phyloP scores from a whole-genome alignment of 2,888 invertebrate genomes.

The Caenorhabditis parvicauda region DNA sequence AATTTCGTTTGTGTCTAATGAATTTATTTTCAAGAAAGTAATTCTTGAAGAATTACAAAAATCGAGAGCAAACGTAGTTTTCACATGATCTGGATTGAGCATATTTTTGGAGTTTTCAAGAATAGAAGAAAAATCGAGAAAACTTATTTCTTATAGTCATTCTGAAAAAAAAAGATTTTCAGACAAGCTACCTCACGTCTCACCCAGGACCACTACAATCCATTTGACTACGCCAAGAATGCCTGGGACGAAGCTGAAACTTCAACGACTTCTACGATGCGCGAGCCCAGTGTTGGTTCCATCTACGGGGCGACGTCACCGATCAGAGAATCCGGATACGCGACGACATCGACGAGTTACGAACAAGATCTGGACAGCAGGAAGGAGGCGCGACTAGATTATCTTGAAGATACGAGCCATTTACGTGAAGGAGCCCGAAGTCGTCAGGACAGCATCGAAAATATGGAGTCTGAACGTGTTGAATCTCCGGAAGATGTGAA shows the following conservation, averaged over 20 bases:
- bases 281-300: too few relatives aligned
- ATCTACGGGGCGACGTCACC: slow-evolving; percentile 15
- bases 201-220: slow-evolving; percentile 4
- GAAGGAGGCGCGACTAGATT: slow-evolving; percentile 25
- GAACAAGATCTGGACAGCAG: slow-evolving; percentile 32
- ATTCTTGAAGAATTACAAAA: slow-evolving; percentile 3
- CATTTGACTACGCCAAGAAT: not conserved
- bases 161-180: too few relatives aligned
- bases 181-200: too few relatives aligned
- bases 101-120: too few relatives aligned
- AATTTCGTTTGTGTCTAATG: not conserved
- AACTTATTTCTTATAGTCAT: too few relatives aligned
- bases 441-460: slow-evolving; percentile 17
- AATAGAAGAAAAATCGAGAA: too few relatives aligned
- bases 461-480: not conserved
- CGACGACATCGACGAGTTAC: slow-evolving; percentile 39
- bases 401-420: slow-evolving; percentile 9
- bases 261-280: too few relatives aligned
- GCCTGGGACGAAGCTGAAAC: not conserved
- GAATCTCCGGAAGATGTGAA: slow-evolving; percentile 8
- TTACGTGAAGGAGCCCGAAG: slow-evolving; percentile 11
- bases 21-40: not conserved
- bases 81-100: slow-evolving; percentile 26
- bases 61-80: not conserved
- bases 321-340: slow-evolving; percentile 46